Evolutionary conservation across 2,113 vertebrate genomes (phyloP).

Genomic region (Bungarus multicinctus): DNA sequence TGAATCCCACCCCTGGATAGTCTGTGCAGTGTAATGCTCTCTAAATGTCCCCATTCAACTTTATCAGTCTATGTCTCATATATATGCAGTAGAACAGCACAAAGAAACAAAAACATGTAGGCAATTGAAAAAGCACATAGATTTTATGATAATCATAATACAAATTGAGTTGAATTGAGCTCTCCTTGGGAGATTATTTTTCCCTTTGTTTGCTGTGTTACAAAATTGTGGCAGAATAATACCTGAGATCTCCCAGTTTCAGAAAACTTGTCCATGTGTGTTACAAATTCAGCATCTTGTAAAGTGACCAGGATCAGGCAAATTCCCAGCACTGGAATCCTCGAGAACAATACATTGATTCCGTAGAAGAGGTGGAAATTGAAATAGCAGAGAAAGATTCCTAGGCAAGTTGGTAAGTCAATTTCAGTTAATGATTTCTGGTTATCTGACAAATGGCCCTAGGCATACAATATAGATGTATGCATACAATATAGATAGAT

Average conservation of each 20-base stretch:
- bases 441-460: slow-evolving; percentile 32
- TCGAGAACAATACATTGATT: neutral
- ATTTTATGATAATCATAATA: neutral
- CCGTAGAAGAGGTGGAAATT: neutral
- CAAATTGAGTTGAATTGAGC: neutral
- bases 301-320: neutral
- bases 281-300: neutral
- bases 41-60: neutral
- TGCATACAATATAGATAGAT: slow-evolving; percentile 56
- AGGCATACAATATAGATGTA: slow-evolving; percentile 56
- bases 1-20: too few species aligned
- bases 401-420: slow-evolving; percentile 41
- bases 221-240: neutral
- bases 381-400: slow-evolving; percentile 8
- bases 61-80: neutral
- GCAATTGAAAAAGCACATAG: neutral
- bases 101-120: neutral
- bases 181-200: neutral
- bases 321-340: neutral
- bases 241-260: neutral
- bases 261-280: neutral
- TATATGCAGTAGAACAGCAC: neutral
- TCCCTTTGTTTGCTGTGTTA: neutral
- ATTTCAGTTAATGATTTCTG: slow-evolving; percentile 36
- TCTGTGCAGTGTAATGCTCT: neutral